Base-by-base conservation (phyloP, 2,888 invertebrate species). In the Malthinus seriepunctatus region DNA sequence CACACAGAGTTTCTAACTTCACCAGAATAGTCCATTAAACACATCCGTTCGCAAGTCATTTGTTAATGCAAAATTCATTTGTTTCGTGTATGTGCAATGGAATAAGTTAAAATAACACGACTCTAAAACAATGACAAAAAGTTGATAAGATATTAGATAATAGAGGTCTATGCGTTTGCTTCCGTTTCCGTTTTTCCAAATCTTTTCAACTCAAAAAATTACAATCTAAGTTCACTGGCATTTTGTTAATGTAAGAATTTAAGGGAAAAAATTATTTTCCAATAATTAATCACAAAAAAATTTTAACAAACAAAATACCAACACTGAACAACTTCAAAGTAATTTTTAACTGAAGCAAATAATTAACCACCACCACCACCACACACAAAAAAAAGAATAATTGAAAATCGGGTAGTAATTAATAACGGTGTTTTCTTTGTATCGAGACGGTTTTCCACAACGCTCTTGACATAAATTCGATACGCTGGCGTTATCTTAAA, bases 41-140 rank as follows among this genome's bases (percentile, higher is more conserved):
- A 72, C 74, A 75, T 75, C 74, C 73, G 72, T 71, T 71, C 70
- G 69, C 71, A 73, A 73, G 67, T 71, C 73, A 74, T 74, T 75
- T 73, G 75, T 75, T 74, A 74, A 74, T 75, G 74, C 73, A 71
- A 73, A 74, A 74, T 71, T 74, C 73, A 71, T 73, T 75, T 72
- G 72, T 73, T 75, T 74, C 73, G 75, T 73, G 75, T 73, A 74
- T 76, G 75, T 75, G 75, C 74, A 69, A 65, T 51, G 58, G 12
- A 71, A 70, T 71, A 70, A 71, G 70, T 70, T 71, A 71, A 73
- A 71, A 69, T 67, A 67, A 65, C 59, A 66, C 62, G 60, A 63
- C 60, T 61, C 23, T 2, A 23, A 66, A 71, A 73, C 72, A 72
- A 73, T 73, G 72, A 74, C 74, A 74, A 63, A 23, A 66, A 69